These are phyloP conservation scores for Hemitrygon akajei DNA, from an alignment of 2,797 vertebrate genomes.

Conservation along the genomic window DNA sequence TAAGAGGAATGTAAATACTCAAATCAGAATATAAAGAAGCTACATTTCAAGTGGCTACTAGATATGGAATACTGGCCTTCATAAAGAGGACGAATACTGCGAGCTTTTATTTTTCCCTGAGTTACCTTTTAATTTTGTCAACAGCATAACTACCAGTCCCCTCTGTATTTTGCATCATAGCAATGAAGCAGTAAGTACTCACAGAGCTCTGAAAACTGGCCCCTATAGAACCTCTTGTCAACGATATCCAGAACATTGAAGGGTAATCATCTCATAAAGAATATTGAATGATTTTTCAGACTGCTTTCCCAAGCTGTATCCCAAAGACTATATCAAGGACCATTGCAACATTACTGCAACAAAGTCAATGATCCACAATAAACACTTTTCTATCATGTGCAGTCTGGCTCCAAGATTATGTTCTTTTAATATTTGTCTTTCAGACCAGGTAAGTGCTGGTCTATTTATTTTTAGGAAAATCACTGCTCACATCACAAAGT, in stretches of 20 bases:
- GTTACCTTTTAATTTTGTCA: background rate
- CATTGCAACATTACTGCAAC: slow-evolving; percentile 17
- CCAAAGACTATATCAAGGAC: background rate
- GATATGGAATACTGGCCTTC: background rate
- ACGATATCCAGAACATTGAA: background rate
- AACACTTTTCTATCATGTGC: slow-evolving; percentile 10
- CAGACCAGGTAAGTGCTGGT: background rate
- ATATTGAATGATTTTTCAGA: slow-evolving; percentile 27
- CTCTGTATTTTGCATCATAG: background rate
- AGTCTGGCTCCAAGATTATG: background rate
- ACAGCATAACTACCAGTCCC: background rate
- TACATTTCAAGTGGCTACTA: background rate
- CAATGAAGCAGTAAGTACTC: background rate
- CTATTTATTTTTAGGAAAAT: background rate
- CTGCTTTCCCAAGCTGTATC: background rate
- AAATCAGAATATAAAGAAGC: background rate
- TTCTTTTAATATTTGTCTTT: slow-evolving; percentile 15
- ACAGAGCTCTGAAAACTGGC: background rate
- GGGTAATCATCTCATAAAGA: background rate
- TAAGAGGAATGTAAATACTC: background rate
- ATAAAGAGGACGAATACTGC: background rate
- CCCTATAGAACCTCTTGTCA: background rate
- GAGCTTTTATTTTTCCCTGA: background rate
- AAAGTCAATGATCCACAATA: background rate
- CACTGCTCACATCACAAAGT: background rate